Base-by-base conservation (phyloP, 2,113 vertebrate genomes). In the Pelecanoides urinatrix region DNA sequence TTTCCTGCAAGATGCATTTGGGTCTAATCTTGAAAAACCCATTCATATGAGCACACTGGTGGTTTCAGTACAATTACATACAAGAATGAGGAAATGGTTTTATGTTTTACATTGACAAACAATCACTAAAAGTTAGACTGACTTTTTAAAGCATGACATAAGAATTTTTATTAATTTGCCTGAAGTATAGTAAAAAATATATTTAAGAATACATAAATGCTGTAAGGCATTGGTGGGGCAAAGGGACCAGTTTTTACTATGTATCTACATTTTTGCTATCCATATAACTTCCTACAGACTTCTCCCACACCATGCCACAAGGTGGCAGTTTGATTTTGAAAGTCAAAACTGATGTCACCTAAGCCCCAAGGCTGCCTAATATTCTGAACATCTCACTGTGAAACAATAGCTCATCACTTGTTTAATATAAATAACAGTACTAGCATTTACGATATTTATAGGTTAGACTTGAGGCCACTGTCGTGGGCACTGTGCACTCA, bases 271-370 rank as follows among this genome's bases (percentile, higher is more conserved):
- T 91, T 89, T 52, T 78, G 22, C 26, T 36, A 4, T 22, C 7
- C 4, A 1, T 36, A 18, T 0, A 1, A 36, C 80, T 93, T 86
- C 82, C 63, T 59, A 20, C 36, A 38, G 50, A 6, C 14, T 32
- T 85, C 26, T 95, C 21, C 29, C 21, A 10, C 26, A 29, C 7
- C 0, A 0, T 34, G 86, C 96, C 97, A 97, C 95, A 88, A 96
- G 97, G 74, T 97, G 97, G 96, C 97, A 96, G 87, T 52, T 96
- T 59, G 74, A 90, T 83, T 86, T 80, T 83, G 70, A 76, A 94
- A 97, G 78, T 88, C 71, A 71, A 27, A 91, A 36, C 16, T 44
- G 49, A 79, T 92, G 58, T 23, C 49, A 17, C 29, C 36, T 44
- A 59, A 50, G 34, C 27, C 23, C 32, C n/a, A 6, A 21, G 11